phyloP scores from a whole-genome alignment of 2,797 vertebrate species.

The Phrynocephalus forsythii region DNA sequence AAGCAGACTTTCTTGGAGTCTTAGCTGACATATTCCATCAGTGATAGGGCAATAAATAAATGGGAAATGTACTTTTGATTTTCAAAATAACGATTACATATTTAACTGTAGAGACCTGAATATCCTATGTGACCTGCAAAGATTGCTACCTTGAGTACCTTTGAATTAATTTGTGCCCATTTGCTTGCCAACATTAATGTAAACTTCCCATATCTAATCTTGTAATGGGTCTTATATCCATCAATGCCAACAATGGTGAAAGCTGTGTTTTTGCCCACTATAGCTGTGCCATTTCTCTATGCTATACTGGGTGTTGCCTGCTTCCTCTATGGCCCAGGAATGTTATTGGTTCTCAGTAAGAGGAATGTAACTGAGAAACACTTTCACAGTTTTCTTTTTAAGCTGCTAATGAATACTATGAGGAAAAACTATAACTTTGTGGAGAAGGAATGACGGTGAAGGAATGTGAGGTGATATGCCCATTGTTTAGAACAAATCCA shows the following conservation, averaged over 20 bases:
- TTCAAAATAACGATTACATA: not conserved
- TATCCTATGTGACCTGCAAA: not conserved
- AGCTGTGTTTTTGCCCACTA: slow-evolving; percentile 7
- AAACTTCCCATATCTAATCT: not conserved
- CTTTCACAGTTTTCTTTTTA: slow-evolving; percentile 4
- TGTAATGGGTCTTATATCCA: not conserved
- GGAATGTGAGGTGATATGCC: not conserved
- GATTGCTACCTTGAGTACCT: not conserved
- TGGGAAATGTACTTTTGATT: slow-evolving; percentile 22
- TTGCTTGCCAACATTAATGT: not conserved
- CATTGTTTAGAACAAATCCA: not conserved
- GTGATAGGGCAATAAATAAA: slow-evolving; percentile 27
- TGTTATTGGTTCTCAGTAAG: not conserved
- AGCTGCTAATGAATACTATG: not conserved
- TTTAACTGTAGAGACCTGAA: not conserved
- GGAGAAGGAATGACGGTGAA: not conserved
- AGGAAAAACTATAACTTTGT: slow-evolving; percentile 4
- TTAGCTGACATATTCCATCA: not conserved
- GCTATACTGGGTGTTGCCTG: slow-evolving; percentile 36
- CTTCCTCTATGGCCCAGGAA: slow-evolving; percentile 2
- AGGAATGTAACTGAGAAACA: no score
- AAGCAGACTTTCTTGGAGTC: slow-evolving; percentile 58
- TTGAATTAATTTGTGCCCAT: not conserved
- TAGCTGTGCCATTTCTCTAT: slow-evolving; percentile 7
- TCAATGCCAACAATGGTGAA: not conserved